These are phyloP conservation scores for Pseudorectes ferrugineus DNA, from an alignment of 2,113 vertebrate species.

Conservation along the genomic window DNA sequence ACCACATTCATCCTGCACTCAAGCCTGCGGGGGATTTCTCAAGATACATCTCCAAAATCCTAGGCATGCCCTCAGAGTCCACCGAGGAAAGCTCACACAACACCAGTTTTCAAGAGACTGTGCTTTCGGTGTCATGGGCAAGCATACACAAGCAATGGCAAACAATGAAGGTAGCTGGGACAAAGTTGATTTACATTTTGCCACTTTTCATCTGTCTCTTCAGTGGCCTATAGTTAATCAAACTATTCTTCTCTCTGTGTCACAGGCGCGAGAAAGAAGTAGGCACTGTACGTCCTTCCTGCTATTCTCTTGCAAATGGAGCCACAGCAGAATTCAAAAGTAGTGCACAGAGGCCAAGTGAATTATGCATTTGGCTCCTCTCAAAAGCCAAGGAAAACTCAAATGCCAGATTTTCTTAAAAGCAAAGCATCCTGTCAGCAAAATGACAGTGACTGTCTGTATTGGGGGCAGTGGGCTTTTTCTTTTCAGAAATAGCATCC, in stretches of 20 bases:
- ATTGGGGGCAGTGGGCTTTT: background rate
- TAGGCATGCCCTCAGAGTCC: background rate
- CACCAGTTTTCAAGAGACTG: background rate
- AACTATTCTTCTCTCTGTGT: constrained; percentile 24
- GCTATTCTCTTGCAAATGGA: constrained; percentile 68
- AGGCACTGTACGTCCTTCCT: constrained; percentile 45
- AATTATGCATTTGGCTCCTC: constrained; percentile 64
- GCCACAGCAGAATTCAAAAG: constrained; percentile 55
- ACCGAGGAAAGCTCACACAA: background rate
- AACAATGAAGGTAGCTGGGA: background rate
- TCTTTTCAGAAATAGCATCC: constrained; percentile 46
- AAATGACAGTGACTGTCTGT: constrained; percentile 52
- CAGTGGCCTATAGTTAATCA: constrained; percentile 35
- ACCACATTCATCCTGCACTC: background rate
- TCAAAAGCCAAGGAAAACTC: constrained; percentile 59
- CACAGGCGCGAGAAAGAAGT: constrained; percentile 3
- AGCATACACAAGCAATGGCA: background rate
- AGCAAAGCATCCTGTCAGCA: constrained; percentile 45
- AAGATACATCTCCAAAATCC: background rate
- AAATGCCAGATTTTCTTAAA: constrained; percentile 65
- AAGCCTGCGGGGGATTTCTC: background rate
- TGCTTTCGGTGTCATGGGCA: background rate
- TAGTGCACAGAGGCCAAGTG: constrained; percentile 17
- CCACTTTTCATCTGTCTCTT: constrained; percentile 26
- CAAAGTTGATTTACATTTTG: constrained; percentile 48